A percentile compares a stretch with the other conserved stretches of the same genome.
Evolutionary conservation across 2,888 invertebrate genomes (phyloP).

Genomic region (Apomyelois bistriatella): DNA sequence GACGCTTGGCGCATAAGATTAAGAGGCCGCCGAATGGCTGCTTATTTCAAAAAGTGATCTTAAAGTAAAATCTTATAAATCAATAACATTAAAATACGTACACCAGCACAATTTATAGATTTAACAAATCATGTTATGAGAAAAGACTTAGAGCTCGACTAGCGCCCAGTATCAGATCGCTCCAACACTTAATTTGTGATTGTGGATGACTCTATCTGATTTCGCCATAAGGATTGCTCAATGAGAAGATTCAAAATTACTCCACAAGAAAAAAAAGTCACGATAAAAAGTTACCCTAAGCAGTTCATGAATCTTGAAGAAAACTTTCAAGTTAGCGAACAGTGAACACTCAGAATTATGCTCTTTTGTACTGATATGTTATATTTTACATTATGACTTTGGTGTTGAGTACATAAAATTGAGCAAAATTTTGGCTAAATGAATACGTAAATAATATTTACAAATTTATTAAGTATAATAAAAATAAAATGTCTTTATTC

Average conservation of each 20-base stretch:
- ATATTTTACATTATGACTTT: conserved; percentile 74
- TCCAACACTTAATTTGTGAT: conserved; percentile 19
- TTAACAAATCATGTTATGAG: conserved; percentile 31
- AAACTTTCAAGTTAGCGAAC: conserved; percentile 2
- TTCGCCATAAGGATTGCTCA: conserved; percentile 19
- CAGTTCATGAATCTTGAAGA: not conserved
- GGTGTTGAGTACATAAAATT: conserved; percentile 77
- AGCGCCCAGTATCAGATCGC: conserved; percentile 37
- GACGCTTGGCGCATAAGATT: conserved; percentile 3
- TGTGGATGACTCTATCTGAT: conserved; percentile 23
- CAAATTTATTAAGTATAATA: conserved; percentile 47
- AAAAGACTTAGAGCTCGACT: conserved; percentile 55
- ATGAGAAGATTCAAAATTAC: not conserved
- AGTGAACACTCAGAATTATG: conserved; percentile 45
- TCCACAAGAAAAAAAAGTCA: not conserved
- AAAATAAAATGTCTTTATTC: conserved; percentile 73
- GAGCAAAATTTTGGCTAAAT: conserved; percentile 79
- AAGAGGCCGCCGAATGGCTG: conserved; percentile 9
- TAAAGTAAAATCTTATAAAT: conserved; percentile 18
- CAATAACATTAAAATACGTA: conserved; percentile 24
- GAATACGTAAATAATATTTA: conserved; percentile 68
- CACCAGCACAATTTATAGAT: conserved; percentile 23
- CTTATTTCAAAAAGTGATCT: conserved; percentile 21
- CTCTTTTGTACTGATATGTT: conserved; percentile 74
- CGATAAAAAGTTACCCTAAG: not conserved